Conservation (phyloP, 2,888 invertebrate genomes). For the Tipula vernalis region DNA sequence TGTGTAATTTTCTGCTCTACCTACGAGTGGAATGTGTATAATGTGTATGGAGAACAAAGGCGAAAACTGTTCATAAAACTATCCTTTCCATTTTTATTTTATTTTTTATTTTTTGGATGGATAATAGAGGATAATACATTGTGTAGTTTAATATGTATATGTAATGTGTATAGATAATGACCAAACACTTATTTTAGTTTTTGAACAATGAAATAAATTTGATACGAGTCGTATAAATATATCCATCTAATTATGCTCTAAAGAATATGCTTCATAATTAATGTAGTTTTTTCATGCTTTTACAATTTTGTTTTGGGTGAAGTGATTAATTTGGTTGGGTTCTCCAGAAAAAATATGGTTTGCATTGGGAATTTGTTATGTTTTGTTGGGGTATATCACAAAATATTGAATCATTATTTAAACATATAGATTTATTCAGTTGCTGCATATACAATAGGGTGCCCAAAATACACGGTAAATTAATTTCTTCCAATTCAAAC, state of each 20-base stretch:
- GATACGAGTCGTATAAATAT: background rate
- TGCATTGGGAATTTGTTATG: too few relatives aligned
- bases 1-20: background rate
- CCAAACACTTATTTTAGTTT: background rate
- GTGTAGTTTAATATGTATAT: background rate
- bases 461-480: too few relatives aligned
- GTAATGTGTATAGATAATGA: background rate
- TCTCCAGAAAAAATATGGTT: too few relatives aligned
- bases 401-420: too few relatives aligned
- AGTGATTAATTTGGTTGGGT: background rate
- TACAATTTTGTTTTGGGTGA: background rate
- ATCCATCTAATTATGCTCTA: background rate
- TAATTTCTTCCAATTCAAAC: too few relatives aligned
- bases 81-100: background rate
- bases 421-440: too few relatives aligned
- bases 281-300: background rate
- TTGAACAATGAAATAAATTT: background rate
- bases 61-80: background rate
- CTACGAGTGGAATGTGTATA: too few relatives aligned
- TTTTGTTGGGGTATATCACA: too few relatives aligned
- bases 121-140: background rate
- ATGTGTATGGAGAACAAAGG: background rate
- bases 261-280: background rate
- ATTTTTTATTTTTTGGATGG: background rate
- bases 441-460: too few relatives aligned